Evolutionary conservation across 2,113 vertebrate genomes (phyloP).

Genomic region (Gallinago undulata): DNA sequence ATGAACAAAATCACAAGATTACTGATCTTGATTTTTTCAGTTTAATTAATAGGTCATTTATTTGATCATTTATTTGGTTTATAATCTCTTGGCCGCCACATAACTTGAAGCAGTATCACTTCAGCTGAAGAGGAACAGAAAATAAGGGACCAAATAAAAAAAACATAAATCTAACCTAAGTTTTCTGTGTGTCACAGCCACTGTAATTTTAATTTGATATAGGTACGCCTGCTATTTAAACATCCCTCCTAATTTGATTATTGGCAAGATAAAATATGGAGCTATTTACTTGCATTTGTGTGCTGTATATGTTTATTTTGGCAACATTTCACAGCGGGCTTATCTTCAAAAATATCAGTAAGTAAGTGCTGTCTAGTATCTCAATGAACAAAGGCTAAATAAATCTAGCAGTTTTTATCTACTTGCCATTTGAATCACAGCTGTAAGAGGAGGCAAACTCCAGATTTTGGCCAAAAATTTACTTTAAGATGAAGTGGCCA

Average conservation of each 20-base stretch:
- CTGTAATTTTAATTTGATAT: neutral
- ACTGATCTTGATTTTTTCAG: neutral
- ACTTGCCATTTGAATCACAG: neutral
- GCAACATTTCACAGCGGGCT: neutral
- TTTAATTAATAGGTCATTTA: neutral
- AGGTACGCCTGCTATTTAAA: neutral
- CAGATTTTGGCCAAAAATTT: neutral
- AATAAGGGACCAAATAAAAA: neutral
- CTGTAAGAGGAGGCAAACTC: neutral
- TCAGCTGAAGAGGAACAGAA: neutral
- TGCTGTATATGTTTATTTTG: neutral
- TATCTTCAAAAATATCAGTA: neutral
- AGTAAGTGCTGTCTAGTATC: neutral
- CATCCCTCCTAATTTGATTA: neutral
- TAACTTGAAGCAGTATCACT: neutral
- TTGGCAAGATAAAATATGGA: neutral
- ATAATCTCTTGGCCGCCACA: neutral
- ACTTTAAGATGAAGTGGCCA: neutral
- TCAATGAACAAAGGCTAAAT: neutral
- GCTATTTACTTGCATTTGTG: neutral
- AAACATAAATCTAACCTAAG: rapidly evolving
- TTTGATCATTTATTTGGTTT: neutral
- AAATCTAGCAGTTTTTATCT: neutral
- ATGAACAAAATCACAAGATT: neutral
- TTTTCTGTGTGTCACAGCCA: neutral